A percentile compares a stretch with the other conserved stretches of the same genome.
Evolutionary conservation across 2,888 invertebrate species (phyloP).

Genomic region (Netelia inedita): DNA sequence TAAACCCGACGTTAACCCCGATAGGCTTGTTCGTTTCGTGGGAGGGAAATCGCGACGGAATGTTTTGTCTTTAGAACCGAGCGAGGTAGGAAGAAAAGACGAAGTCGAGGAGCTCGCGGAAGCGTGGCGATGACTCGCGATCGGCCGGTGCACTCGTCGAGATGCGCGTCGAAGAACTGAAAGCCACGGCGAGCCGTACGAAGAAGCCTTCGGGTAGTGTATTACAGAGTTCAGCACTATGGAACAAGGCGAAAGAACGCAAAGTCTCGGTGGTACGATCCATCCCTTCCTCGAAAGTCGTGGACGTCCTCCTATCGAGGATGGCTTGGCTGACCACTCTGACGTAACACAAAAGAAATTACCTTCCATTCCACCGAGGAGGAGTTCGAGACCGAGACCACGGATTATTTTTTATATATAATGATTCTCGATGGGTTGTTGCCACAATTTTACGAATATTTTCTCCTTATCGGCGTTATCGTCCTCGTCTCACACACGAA

Average conservation of each 20-base stretch:
- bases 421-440: slow-evolving; percentile 52
- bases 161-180: slow-evolving; percentile 70
- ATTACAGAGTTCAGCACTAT: slow-evolving; percentile 59
- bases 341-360: slow-evolving; percentile 83
- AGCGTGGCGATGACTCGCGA: slow-evolving; percentile 67
- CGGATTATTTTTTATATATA: slow-evolving; percentile 23
- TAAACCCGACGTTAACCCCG: slow-evolving; percentile 33
- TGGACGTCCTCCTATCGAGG: slow-evolving; percentile 67
- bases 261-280: slow-evolving; percentile 40
- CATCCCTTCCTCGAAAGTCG: slow-evolving; percentile 28
- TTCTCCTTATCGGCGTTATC: background rate
- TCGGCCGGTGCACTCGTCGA: slow-evolving; percentile 67
- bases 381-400: slow-evolving; percentile 75
- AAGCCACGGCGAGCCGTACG: slow-evolving; percentile 36
- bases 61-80: slow-evolving; percentile 30
- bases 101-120: slow-evolving; percentile 62
- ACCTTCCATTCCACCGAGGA: slow-evolving; percentile 70
- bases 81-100: slow-evolving; percentile 61
- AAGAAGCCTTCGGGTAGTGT: slow-evolving; percentile 48
- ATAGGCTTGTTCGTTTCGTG: slow-evolving; percentile 25
- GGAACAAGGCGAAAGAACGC: slow-evolving; percentile 54
- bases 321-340: slow-evolving; percentile 82
- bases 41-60: slow-evolving; percentile 22
- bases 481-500: background rate
- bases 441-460: slow-evolving; percentile 17